Percentiles rank a stretch among this genome's conserved stretches.
Conservation (phyloP, 2,888 invertebrate species). For the Deroplatys truncata region DNA sequence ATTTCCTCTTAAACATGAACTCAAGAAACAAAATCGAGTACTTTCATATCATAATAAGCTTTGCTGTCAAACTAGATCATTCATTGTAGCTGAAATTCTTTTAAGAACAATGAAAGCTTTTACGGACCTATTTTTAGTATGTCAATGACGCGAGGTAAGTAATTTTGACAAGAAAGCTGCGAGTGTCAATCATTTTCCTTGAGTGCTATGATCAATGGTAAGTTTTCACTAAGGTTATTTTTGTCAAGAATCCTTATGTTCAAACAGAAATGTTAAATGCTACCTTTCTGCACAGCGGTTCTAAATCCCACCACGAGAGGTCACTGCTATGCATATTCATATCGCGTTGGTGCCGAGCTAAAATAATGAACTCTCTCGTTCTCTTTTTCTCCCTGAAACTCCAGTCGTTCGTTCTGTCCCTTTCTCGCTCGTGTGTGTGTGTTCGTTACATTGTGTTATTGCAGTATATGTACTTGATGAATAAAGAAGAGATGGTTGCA, state of each 20-base stretch:
- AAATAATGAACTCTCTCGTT: constrained; percentile 5
- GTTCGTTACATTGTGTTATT: background rate
- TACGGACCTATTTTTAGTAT: too few species aligned
- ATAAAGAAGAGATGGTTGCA: constrained; percentile 13
- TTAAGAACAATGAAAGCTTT: too few species aligned
- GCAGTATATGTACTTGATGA: constrained; percentile 32
- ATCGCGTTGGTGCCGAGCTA: background rate
- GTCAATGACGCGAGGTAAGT: too few species aligned
- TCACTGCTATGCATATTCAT: constrained; percentile 5
- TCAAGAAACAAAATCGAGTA: too few species aligned
- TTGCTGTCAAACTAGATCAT: too few species aligned
- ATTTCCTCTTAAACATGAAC: too few species aligned
- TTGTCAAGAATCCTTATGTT: background rate
- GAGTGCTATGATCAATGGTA: too few species aligned
- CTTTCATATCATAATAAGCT: too few species aligned
- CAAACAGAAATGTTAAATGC: background rate
- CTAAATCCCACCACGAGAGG: background rate
- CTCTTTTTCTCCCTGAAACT: background rate
- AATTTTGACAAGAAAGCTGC: too few species aligned
- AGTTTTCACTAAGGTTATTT: background rate
- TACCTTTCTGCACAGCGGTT: background rate
- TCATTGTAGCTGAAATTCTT: too few species aligned
- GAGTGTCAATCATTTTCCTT: too few species aligned
- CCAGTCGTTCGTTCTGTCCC: background rate
- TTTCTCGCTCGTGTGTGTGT: background rate